Evolutionary conservation across 2,113 vertebrate species (phyloP).

Genomic region (Struthio camelus): DNA sequence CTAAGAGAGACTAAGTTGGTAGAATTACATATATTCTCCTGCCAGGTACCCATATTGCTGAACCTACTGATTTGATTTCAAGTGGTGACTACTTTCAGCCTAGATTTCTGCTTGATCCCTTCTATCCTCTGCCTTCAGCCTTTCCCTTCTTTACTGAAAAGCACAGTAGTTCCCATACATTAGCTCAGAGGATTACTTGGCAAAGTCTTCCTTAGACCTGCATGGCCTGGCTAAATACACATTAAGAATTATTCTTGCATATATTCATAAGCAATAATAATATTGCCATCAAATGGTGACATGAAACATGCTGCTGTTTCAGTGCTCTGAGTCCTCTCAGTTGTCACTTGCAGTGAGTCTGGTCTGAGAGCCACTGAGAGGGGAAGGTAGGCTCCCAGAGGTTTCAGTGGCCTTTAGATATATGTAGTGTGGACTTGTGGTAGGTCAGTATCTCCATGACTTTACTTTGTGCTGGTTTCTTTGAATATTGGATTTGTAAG

Average conservation of each 20-base stretch:
- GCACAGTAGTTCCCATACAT: neutral
- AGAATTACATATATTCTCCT: neutral
- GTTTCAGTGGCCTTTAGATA: neutral
- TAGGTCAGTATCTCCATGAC: neutral
- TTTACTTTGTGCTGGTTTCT: neutral
- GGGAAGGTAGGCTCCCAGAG: neutral
- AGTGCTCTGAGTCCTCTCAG: neutral
- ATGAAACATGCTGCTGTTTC: neutral
- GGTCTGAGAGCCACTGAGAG: neutral
- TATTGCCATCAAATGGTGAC: neutral
- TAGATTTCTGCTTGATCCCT: neutral
- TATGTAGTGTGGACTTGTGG: neutral
- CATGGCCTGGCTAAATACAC: neutral
- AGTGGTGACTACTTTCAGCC: neutral
- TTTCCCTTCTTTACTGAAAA: neutral
- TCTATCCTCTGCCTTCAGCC: neutral
- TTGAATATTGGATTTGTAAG: neutral
- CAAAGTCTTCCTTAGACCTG: neutral
- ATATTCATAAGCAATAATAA: neutral
- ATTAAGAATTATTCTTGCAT: neutral
- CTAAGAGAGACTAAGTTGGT: neutral
- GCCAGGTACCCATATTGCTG: neutral
- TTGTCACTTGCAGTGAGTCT: neutral
- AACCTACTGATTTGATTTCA: neutral
- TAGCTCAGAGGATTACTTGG: neutral